A percentile compares a stretch with the other conserved stretches of the same genome.
These are phyloP conservation scores for Apostichopus japonicus DNA, from an alignment of 35 echinoderm and acorn worm species.

Conservation along the genomic window DNA sequence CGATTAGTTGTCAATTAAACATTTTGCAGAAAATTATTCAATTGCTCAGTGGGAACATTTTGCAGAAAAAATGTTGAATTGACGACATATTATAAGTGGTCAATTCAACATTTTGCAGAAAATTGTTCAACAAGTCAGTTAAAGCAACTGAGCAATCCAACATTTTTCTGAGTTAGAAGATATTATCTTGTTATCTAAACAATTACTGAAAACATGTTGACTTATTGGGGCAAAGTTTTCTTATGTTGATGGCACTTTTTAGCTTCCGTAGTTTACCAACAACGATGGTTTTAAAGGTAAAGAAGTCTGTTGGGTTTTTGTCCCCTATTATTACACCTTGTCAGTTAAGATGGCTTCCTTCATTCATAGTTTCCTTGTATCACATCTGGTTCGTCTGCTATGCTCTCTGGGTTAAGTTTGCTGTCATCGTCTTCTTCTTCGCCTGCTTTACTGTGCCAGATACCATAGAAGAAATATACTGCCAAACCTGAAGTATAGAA, in stretches of 20 bases:
- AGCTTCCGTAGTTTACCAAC: not conserved
- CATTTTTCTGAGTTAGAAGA: not conserved
- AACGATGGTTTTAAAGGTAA: not conserved
- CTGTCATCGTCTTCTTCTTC: not conserved
- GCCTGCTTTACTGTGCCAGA: not conserved
- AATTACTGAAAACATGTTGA: too few species aligned
- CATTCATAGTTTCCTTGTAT: not conserved
- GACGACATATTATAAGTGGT: too few species aligned
- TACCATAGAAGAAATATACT: conserved; percentile 32
- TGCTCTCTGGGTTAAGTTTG: not conserved
- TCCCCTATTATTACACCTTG: not conserved
- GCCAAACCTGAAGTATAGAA: conserved; percentile 23
- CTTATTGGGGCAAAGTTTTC: too few species aligned
- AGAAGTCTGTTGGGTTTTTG: not conserved
- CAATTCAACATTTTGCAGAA: too few species aligned
- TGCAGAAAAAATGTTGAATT: too few species aligned
- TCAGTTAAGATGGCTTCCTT: not conserved
- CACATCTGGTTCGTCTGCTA: not conserved
- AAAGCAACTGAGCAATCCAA: too few species aligned
- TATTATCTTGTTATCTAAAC: not conserved
- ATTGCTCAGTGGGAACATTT: too few species aligned
- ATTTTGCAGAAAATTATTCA: too few species aligned
- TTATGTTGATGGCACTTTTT: too few species aligned
- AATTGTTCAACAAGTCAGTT: too few species aligned
- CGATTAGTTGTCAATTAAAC: too few species aligned